Conservation (phyloP, 2,888 invertebrate genomes). For the Polietes domitor region DNA sequence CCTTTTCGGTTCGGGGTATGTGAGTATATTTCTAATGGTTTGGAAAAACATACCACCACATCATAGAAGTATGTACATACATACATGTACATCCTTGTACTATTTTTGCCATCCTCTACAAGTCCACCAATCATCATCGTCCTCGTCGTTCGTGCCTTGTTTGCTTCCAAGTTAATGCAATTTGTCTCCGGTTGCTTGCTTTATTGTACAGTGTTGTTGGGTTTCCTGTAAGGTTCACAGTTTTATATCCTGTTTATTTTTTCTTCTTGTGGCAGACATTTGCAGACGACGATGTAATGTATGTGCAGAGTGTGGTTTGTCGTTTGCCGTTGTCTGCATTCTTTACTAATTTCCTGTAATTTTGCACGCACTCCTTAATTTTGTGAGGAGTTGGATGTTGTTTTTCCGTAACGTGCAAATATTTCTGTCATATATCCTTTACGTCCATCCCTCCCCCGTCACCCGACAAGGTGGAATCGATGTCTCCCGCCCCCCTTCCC, state of each 20-base stretch:
- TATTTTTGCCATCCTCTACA: not conserved
- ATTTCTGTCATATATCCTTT: not conserved
- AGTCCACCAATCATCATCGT: conserved; percentile 26
- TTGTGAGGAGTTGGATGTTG: conserved; percentile 19
- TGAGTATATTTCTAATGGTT: conserved; percentile 25
- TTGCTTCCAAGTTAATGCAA: conserved; percentile 30
- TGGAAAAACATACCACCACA: conserved; percentile 33
- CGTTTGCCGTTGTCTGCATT: conserved; percentile 66
- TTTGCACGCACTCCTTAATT: conserved; percentile 69
- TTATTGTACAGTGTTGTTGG: conserved; percentile 6
- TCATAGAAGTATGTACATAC: not conserved
- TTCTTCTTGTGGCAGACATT: not conserved
- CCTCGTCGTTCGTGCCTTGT: conserved; percentile 14
- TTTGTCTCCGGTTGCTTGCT: conserved; percentile 47
- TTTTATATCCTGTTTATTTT: conserved; percentile 18
- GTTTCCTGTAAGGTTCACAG: conserved; percentile 9
- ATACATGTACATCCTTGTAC: conserved; percentile 2
- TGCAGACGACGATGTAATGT: not conserved
- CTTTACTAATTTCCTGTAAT: conserved; percentile 75
- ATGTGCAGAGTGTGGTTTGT: not conserved
- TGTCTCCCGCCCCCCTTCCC: not conserved
- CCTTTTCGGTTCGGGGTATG: not conserved
- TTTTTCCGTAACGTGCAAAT: not conserved
- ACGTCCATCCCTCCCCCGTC: no score
- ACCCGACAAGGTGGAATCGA: not conserved